Evolutionary conservation across 1,140 invertebrate genomes (phyloP), one percentile per base, ranked within the genome.

Genomic region (Bombus affinis): DNA sequence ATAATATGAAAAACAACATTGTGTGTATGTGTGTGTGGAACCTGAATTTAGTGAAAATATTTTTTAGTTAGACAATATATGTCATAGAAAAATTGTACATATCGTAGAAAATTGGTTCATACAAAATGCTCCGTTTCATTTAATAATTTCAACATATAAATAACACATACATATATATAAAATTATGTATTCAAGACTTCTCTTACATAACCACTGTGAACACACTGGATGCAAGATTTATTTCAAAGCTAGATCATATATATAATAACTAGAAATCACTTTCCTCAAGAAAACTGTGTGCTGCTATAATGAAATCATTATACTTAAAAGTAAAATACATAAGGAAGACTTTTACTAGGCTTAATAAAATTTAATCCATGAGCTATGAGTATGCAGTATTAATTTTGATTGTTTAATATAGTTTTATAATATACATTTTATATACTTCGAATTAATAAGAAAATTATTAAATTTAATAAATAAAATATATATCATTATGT

Each of bases 71-170:
- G 2, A 77, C 10, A 32, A 70, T 68, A 47, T 39, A 70, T 22
- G 62, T 6, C 47, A 32, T 72, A 62, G 32, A 57, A 73, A 53
- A 65, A 62, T 44, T 42, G 1, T 80, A 28, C n/a, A 62, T 9
- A 73, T 32, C 42, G 8, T 65, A 53, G 39, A 59, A 74, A 70
- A 66, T 25, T 82, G 79, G 59, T 82, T 62, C n/a, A 82, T 37
- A 53, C 80, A 86, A 86, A 81, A 86, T 86, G 81, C 78, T 39
- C 37, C 65, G 85, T 71, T 83, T 83, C 42, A 9, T 86, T 86
- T 70, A 44, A 75, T 76, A 81, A 82, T 79, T 25, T 42, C 28
- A 74, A 78, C 9, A 76, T 70, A 77, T 83, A 83, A 86, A 77
- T 86, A 86, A 62, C 32, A 81, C 32, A 66, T 57, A 70, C 5